These are phyloP conservation scores for Parazoanthus swiftii DNA, from an alignment of 92 coral and sea anemone species.

Conservation along the genomic window DNA sequence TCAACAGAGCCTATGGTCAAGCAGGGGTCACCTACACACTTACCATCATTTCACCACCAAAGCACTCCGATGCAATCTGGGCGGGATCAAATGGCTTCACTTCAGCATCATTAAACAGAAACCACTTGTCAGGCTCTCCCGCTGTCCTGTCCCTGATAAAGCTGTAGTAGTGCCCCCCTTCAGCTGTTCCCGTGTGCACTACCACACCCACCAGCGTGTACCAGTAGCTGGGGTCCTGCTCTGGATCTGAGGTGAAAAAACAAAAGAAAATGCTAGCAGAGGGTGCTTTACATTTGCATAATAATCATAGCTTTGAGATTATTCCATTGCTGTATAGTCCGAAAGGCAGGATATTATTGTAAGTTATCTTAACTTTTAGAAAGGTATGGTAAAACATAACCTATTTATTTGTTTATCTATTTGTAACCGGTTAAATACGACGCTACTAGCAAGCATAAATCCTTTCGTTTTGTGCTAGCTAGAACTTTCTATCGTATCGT, in stretches of 20 bases:
- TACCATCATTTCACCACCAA: slow-evolving; percentile 99
- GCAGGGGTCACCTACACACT: background rate
- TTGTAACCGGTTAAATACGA: too few relatives aligned
- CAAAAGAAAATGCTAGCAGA: too few relatives aligned
- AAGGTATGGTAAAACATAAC: too few relatives aligned
- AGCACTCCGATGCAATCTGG: slow-evolving; percentile 97
- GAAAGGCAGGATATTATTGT: too few relatives aligned
- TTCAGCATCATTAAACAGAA: slow-evolving; percentile 97
- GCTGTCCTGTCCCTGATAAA: slow-evolving; percentile 86
- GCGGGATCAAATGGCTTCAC: slow-evolving; percentile 99
- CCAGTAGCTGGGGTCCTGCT: slow-evolving; percentile 85
- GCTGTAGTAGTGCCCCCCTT: slow-evolving; percentile 99
- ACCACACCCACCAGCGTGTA: slow-evolving; percentile 97
- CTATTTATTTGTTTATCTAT: too few relatives aligned
- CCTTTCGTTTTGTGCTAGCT: background rate
- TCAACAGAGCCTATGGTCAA: background rate
- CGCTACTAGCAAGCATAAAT: too few relatives aligned
- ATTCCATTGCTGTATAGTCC: too few relatives aligned
- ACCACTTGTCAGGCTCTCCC: slow-evolving; percentile 89
- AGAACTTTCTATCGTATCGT: background rate
- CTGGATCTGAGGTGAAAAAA: slow-evolving; percentile 66
- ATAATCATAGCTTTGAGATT: too few relatives aligned
- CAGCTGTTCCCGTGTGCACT: slow-evolving; percentile 99
- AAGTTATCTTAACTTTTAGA: too few relatives aligned
- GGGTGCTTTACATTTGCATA: too few relatives aligned